These are phyloP conservation scores for Dasysyrphus albostriatus DNA, from an alignment of 2,888 invertebrate species.

Conservation along the genomic window DNA sequence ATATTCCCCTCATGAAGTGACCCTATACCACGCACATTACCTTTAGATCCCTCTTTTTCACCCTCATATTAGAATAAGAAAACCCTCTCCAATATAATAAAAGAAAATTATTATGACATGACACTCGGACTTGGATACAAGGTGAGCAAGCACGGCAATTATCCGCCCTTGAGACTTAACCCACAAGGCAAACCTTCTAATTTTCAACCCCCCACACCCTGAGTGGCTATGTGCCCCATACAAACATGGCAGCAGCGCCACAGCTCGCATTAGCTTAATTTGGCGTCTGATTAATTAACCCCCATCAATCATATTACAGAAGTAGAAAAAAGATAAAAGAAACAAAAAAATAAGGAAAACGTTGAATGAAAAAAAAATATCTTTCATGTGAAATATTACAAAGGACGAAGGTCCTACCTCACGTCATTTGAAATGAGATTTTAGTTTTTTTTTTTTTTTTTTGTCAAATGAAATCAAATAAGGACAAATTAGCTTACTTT, in stretches of 20 bases:
- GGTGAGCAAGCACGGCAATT: constrained; percentile 57
- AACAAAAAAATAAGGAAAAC: background rate
- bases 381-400: background rate
- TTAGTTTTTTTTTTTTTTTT: background rate
- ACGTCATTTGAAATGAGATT: background rate
- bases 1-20: constrained; percentile 32
- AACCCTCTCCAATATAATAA: constrained; percentile 4
- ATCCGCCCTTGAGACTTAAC: constrained; percentile 59
- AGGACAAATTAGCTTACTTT: constrained; percentile 62
- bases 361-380: background rate
- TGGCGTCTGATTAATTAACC: constrained; percentile 72
- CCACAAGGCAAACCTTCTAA: constrained; percentile 39
- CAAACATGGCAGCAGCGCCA: constrained; percentile 14
- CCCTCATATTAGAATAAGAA: background rate
- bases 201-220: background rate
- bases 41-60: background rate
- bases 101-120: constrained; percentile 41
- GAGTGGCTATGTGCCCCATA: background rate
- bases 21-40: constrained; percentile 42
- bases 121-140: constrained; percentile 46
- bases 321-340: constrained; percentile 24
- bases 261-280: constrained; percentile 67
- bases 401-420: constrained; percentile 16
- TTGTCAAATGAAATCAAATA: constrained; percentile 12
- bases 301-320: constrained; percentile 65